phyloP scores from a whole-genome alignment of 2,888 invertebrate genomes.

The Melanchra persicariae region DNA sequence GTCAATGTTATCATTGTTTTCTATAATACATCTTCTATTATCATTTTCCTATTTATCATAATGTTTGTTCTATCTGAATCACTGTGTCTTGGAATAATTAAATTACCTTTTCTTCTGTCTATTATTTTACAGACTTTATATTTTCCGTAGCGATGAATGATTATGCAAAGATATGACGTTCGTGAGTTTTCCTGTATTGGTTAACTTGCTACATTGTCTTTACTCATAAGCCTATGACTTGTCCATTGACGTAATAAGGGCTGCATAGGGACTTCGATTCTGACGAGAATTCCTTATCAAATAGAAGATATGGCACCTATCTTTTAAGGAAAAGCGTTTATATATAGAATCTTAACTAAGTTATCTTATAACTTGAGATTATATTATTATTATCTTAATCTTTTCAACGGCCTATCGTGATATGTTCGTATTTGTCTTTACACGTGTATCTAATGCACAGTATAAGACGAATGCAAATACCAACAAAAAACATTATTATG shows the following conservation, averaged over 20 bases:
- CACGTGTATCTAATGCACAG: not conserved
- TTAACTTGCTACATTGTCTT: constrained; percentile 30
- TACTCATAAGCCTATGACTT: constrained; percentile 11
- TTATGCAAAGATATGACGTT: constrained; percentile 30
- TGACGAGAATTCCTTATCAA: constrained; percentile 11
- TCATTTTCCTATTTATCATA: constrained; percentile 26
- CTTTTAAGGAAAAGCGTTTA: constrained; percentile 19
- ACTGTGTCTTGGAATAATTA: not conserved
- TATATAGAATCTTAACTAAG: constrained; percentile 3
- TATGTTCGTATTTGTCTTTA: constrained; percentile 31
- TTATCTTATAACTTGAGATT: constrained; percentile 34
- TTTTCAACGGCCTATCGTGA: constrained; percentile 16
- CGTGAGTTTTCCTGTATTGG: constrained; percentile 16
- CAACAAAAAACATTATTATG: not conserved
- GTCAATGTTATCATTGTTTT: constrained; percentile 39
- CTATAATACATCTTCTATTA: not conserved
- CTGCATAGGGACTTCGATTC: not conserved
- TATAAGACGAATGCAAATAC: not conserved
- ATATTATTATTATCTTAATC: constrained; percentile 36
- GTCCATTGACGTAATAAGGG: constrained; percentile 35
- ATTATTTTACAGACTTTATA: not conserved
- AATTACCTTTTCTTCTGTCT: not conserved
- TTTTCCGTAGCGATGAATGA: not conserved
- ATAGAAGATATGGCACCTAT: constrained; percentile 2
- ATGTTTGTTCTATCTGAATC: not conserved